Evolutionary conservation across 2,888 invertebrate genomes (phyloP), one percentile per base, ranked within the genome.

Genomic region (Cerastoderma edule): DNA sequence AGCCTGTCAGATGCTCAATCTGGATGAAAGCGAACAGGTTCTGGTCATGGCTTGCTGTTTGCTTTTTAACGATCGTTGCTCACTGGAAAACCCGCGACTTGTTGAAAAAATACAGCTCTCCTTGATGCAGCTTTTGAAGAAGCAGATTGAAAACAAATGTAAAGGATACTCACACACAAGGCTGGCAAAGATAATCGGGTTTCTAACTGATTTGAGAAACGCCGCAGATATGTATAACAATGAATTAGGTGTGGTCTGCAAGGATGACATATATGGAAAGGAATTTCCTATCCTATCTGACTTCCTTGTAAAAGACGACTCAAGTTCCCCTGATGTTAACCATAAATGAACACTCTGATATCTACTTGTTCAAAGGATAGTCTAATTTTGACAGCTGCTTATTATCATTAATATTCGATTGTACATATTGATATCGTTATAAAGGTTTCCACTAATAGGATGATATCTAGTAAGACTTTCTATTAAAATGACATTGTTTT

Each of bases 31-130:
- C n/a, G 82, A 82, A 44, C 76, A 67, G 53, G 78, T 66, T 2
- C 5, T 82, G 19, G 32, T 82, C 24, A 50, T 72, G 22, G 71
- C 76, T 3, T 28, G 78, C 10, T 46, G 67, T 4, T 35, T 82
- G 8, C 39, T 72, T 5, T 76, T 67, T n/a, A 39, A 76, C 8
- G 78, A 82, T 48, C 57, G 78, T 3, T 78, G 82, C 28, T 69
- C 66, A 30, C 54, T 78, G 13, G 74, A 79, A 22, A 67, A 76
- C n/a, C 63, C 32, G 4, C 28, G 27, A n/a, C 27, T 39, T 10
- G 78, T 82, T n/a, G 82, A 82, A 65, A 67, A 64, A 10, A 72
- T 79, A 13, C 82, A 82, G 28, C 24, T 74, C 10, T 48, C 71
- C 10, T 28, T 78, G 28, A 68, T 54, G 8, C 63, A 72, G 13